Conservation (phyloP, 2,797 vertebrate genomes). For the Furcifer pardalis region DNA sequence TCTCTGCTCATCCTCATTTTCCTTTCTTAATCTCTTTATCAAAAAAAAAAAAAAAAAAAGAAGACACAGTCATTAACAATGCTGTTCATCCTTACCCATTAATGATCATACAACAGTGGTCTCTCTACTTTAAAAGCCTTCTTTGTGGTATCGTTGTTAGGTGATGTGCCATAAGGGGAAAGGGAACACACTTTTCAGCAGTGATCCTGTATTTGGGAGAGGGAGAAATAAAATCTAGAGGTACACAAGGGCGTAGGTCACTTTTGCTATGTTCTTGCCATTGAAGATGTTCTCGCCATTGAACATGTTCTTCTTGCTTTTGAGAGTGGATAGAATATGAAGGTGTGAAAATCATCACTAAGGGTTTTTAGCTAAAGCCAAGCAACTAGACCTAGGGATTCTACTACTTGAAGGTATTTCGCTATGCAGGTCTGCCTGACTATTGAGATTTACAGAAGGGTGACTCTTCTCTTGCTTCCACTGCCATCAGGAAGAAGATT, state of each 20-base stretch:
- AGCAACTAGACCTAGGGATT: background rate
- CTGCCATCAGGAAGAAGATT: too few relatives aligned
- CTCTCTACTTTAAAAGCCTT: conserved; percentile 26
- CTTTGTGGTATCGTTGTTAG: conserved; percentile 12
- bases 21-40: conserved; percentile 1
- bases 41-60: conserved; percentile 12
- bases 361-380: background rate
- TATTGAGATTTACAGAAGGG: background rate
- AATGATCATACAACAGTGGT: conserved; percentile 15
- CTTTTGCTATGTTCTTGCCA: background rate
- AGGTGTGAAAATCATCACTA: background rate
- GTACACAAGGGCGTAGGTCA: background rate
- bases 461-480: too few relatives aligned
- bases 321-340: background rate
- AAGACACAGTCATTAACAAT: background rate
- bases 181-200: background rate
- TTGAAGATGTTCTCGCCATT: background rate
- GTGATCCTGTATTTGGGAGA: background rate
- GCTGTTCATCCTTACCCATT: conserved; percentile 16
- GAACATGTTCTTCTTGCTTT: background rate
- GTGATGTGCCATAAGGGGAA: background rate
- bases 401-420: background rate
- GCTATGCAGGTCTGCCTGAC: background rate
- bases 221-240: background rate
- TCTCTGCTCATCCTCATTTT: background rate